These are phyloP conservation scores for Strix uralensis DNA, from an alignment of 2,113 vertebrate species.

Conservation along the genomic window DNA sequence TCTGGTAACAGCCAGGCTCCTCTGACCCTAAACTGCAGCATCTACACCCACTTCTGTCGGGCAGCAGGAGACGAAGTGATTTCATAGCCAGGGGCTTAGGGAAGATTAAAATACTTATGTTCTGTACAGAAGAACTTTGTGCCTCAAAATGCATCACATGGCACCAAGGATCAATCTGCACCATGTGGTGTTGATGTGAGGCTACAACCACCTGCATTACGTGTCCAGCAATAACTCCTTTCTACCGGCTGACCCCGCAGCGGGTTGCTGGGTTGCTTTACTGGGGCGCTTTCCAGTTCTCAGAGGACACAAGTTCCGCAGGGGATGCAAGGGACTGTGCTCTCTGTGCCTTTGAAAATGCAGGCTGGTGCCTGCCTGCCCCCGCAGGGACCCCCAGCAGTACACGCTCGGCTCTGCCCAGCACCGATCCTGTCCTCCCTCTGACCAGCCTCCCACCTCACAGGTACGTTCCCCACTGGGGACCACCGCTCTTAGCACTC, in stretches of 20 bases:
- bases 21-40: neutral
- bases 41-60: fast-evolving
- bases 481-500: neutral
- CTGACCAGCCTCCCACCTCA: neutral
- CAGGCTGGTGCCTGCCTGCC: neutral
- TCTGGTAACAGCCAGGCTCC: neutral
- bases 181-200: fast-evolving
- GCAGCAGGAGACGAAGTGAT: neutral
- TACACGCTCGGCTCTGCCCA: too few species aligned
- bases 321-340: neutral
- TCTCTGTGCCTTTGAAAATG: too few species aligned
- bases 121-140: neutral
- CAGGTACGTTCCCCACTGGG: neutral
- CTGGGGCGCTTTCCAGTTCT: fast-evolving
- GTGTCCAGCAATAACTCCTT: neutral
- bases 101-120: neutral
- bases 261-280: neutral
- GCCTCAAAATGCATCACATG: neutral
- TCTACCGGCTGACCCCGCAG: neutral
- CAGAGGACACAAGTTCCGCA: neutral
- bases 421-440: too few species aligned
- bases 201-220: neutral
- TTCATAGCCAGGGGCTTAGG: neutral
- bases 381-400: too few species aligned
- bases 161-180: neutral